Evolutionary conservation across 2,113 vertebrate genomes (phyloP), one percentile per base, ranked within the genome.

Genomic region (Morphnarchus princeps): DNA sequence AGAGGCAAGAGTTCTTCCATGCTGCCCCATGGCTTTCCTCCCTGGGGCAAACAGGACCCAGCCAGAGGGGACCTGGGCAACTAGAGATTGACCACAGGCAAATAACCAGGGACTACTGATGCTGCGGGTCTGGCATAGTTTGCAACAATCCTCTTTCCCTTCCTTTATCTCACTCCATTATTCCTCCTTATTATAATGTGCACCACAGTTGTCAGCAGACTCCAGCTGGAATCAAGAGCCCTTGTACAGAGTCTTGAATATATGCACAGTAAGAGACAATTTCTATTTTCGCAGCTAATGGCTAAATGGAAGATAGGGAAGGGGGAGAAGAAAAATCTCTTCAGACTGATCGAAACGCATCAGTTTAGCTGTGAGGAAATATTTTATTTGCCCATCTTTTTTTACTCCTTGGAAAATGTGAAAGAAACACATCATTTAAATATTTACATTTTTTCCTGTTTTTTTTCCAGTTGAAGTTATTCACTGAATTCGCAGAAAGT

Each of bases 161-260:
- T 82, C 40, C 61, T 93, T 92, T 69, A 52, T 29, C 36, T 84
- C 69, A 38, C 29, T 71, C 42, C 32, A 25, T 74, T 70, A 57
- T 63, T 79, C 55, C 65, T 82, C 42, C 20, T 40, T 34, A 61
- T 62, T 77, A 78, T 36, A 55, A 74, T 11, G 5, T 42, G 13
- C 1, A 1, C 36, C 67, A 16, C 25, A 52, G 47, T 55, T 57
- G 45, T 47, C 1, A 3, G 34, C 83, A 85, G 87, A 40, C 70
- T 76, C 81, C 91, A 94, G 43, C 43, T 94, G 94, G 80, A 91
- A 87, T 87, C 83, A 63, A 91, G 32, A 91, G 49, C 43, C 87
- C 72, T 92, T 84, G 55, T 52, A 43, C 34, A 66, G 94, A 86
- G 24, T 34, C 88, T 78, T 71, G 59, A 90, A 40, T 28, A 52